These are phyloP conservation scores for Hybognathus amarus DNA, from an alignment of 2,797 vertebrate species.

Conservation along the genomic window DNA sequence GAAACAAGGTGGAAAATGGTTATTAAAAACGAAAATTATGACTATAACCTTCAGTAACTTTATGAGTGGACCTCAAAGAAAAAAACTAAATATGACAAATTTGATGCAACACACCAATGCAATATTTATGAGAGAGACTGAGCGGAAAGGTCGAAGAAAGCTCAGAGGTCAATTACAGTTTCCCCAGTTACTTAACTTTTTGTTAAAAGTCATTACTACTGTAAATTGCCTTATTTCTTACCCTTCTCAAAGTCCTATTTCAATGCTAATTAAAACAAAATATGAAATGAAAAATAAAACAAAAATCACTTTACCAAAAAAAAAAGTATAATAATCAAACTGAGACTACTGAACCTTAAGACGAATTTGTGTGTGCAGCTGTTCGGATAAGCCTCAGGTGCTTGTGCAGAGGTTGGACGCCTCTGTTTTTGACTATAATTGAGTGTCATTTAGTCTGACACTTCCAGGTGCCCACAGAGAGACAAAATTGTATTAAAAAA, in stretches of 20 bases:
- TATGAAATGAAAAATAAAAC: no score
- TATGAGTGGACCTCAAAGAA: neutral
- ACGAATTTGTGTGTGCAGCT: neutral
- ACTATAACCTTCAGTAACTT: neutral
- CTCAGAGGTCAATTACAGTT: neutral
- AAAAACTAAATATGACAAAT: neutral
- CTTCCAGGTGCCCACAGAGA: neutral
- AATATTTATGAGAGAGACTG: neutral
- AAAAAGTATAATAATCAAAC: neutral
- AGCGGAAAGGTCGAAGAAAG: neutral
- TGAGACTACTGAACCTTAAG: neutral
- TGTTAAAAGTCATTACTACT: neutral
- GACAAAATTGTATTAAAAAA: neutral
- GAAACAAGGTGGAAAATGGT: neutral
- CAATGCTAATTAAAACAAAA: neutral
- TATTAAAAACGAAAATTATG: neutral
- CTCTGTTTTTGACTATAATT: neutral
- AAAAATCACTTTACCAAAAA: neutral
- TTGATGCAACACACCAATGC: neutral
- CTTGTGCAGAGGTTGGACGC: neutral
- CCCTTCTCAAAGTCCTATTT: no score
- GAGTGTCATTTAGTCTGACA: neutral
- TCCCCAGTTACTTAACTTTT: neutral
- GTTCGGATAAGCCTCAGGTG: conserved; percentile 17
- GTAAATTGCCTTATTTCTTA: neutral